phyloP scores from a whole-genome alignment of 2,888 invertebrate genomes.

The Drosophila niveifrons region DNA sequence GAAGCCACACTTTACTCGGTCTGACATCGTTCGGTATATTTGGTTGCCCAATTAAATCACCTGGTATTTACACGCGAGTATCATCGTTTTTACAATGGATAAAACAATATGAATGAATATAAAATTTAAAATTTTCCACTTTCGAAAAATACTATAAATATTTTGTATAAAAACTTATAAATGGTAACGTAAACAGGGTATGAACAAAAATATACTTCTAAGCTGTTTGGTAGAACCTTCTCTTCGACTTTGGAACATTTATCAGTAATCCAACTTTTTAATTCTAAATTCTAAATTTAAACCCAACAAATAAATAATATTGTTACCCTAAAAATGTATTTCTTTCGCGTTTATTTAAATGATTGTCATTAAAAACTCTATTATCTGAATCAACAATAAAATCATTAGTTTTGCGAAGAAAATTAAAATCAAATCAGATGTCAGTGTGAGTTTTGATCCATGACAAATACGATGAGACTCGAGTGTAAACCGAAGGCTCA shows the following conservation, averaged over 20 bases:
- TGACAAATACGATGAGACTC: slow-evolving; percentile 10
- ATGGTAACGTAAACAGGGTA: no score
- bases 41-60: neutral
- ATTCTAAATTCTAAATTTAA: no score
- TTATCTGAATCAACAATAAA: neutral
- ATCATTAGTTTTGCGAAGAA: neutral
- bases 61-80: neutral
- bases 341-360: no score
- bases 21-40: neutral
- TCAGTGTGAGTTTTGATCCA: slow-evolving; percentile 15
- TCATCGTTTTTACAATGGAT: slow-evolving; percentile 25
- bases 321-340: no score
- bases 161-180: no score
- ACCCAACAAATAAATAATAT: no score
- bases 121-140: no score
- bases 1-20: slow-evolving; percentile 15
- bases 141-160: no score
- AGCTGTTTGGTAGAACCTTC: no score
- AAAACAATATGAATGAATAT: neutral
- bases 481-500: neutral
- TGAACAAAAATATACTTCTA: no score
- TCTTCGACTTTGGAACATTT: no score
- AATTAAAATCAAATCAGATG: neutral
- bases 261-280: no score
- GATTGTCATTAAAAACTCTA: neutral